Evolutionary conservation across 2,797 vertebrate species (phyloP).

Genomic region (Neostethus bicornis): DNA sequence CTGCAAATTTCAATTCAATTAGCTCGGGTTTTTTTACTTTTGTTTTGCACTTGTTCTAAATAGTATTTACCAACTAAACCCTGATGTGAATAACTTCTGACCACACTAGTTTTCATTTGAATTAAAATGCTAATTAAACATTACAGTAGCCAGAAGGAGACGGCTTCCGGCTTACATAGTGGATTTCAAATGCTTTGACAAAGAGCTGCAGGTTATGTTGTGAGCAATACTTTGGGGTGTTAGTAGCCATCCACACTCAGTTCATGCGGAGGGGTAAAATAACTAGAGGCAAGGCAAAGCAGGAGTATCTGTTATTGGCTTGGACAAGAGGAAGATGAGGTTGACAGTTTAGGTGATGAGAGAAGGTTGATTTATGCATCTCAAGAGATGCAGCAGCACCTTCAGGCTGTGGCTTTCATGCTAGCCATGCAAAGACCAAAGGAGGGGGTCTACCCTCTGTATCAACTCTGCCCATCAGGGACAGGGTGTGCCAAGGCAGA

Average conservation of each 20-base stretch:
- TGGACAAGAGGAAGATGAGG: conserved; percentile 59
- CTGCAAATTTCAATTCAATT: conserved; percentile 53
- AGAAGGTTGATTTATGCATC: conserved; percentile 59
- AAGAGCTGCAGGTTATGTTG: conserved; percentile 63
- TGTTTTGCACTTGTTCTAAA: conserved; percentile 52
- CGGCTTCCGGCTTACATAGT: conserved; percentile 38
- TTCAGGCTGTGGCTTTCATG: conserved; percentile 30
- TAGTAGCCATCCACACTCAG: conserved; percentile 55
- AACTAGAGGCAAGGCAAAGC: conserved; percentile 60
- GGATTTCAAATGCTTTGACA: conserved; percentile 52
- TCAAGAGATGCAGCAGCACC: conserved; percentile 57
- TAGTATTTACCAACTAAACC: conserved; percentile 58
- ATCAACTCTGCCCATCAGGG: conserved; percentile 59
- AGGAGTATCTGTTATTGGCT: conserved; percentile 63
- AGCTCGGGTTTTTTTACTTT: conserved; percentile 52
- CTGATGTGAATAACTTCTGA: conserved; percentile 43
- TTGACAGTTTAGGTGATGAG: conserved; percentile 63
- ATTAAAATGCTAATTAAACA: conserved; percentile 76
- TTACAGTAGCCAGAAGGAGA: conserved; percentile 62
- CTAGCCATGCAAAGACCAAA: conserved; percentile 37
- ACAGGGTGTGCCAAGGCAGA: conserved; percentile 45
- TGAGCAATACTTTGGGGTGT: conserved; percentile 64
- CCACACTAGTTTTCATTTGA: conserved; percentile 57
- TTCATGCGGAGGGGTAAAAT: conserved; percentile 46
- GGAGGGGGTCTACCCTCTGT: conserved; percentile 41